Base-by-base conservation (phyloP, 92 coral and sea anemone genomes). In the Palythoa caribaeorum region DNA sequence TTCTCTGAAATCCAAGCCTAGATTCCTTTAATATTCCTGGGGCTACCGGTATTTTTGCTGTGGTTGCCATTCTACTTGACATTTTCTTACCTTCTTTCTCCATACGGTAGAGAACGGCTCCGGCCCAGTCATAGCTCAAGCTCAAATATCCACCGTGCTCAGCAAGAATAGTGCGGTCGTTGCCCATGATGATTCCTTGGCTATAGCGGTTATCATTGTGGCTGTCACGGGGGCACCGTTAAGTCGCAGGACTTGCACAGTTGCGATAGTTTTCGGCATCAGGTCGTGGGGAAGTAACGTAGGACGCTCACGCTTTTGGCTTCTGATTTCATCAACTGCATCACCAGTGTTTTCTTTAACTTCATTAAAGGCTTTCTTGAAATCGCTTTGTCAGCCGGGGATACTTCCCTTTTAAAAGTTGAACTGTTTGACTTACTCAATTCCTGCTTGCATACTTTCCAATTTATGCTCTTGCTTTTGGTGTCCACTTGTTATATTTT, bases 61-160 rank as follows among this genome's bases (percentile, higher is more conserved):
- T 76, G 28, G 84, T 86, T 73, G 89, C 89, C 69, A 62, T 86
- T 86, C 89, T 79, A 11, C 76, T 19, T 44, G 83, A 2, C 87
- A 88, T 80, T 84, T 88, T 81, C 91, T 71, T 88, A 85, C 91
- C 91, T 28, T 72, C 91, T 88, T 77, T 71, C 52, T 88, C 81
- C 87, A 71, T 79, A 63, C 87, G 47, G 83, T 71, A 38, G 79
- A 89, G 84, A 85, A 89, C 83, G 73, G 69, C 84, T 39, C 59
- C 55, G 16, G 54, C 91, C 84, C 83, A 83, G 84, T 89, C 88
- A 75, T 75, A 54, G 71, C 80, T 88, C 66, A 88, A 78, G 84
- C 76, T 86, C 83, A 86, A 62, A 66, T 86, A 86, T 37, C 84
- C 76, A 62, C 84, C 76, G 65, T 88, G 83, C 87, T 87, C 73